Evolutionary conservation across 1,140 invertebrate species (phyloP).

Genomic region (Holcopasites calliopsidis): DNA sequence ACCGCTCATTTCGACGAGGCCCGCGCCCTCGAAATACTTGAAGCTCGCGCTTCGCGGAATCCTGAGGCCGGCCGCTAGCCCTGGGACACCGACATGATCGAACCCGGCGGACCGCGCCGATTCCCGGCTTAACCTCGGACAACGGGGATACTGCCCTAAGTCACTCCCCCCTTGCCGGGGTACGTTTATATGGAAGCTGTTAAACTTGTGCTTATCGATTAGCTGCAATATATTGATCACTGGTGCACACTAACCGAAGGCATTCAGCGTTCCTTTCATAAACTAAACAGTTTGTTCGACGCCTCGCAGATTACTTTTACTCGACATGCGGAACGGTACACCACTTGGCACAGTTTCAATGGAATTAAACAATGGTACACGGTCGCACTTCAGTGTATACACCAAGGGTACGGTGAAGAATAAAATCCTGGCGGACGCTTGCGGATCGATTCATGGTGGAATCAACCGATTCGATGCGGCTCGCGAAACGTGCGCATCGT

Average conservation of each 20-base stretch:
- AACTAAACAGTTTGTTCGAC: neutral
- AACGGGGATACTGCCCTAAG: too few relatives aligned
- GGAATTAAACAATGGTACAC: constrained; percentile 2
- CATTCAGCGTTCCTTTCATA: too few relatives aligned
- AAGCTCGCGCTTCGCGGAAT: constrained; percentile 76
- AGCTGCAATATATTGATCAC: too few relatives aligned
- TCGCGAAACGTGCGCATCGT: neutral
- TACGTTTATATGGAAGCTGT: too few relatives aligned
- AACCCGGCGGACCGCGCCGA: neutral
- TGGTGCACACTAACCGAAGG: too few relatives aligned
- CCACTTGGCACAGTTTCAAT: neutral
- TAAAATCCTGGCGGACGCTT: neutral
- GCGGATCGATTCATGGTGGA: neutral
- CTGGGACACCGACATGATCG: constrained; percentile 54
- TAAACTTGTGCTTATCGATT: too few relatives aligned
- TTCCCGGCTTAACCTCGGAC: neutral
- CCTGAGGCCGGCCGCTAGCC: constrained; percentile 69
- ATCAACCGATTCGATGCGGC: constrained; percentile 1
- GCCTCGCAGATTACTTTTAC: too few relatives aligned
- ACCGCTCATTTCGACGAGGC: constrained; percentile 77
- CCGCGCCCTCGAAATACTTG: constrained; percentile 76
- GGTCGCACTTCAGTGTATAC: neutral
- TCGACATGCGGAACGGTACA: too few relatives aligned
- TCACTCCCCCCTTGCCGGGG: too few relatives aligned
- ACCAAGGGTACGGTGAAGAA: neutral